These are phyloP conservation scores for Eleutherodactylus coqui DNA, from an alignment of 2,797 vertebrate genomes.

Conservation along the genomic window DNA sequence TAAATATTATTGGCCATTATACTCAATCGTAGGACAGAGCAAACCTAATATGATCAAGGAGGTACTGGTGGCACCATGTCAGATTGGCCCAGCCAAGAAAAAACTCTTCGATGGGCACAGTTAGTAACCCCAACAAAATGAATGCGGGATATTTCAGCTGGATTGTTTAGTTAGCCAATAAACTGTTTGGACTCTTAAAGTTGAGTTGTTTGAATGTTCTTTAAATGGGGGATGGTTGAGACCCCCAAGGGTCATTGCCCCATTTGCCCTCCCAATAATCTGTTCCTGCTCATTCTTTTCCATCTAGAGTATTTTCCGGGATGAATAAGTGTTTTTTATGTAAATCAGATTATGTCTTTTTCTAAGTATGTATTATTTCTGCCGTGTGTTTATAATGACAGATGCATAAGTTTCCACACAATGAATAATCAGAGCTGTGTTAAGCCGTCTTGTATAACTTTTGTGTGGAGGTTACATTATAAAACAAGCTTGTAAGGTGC, in stretches of 20 bases:
- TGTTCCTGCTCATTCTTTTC: background rate
- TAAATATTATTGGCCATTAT: too few relatives aligned
- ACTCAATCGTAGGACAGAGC: too few relatives aligned
- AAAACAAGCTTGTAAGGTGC: background rate
- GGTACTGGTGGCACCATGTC: too few relatives aligned
- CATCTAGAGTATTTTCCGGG: too few relatives aligned
- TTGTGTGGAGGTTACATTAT: slow-evolving; percentile 4
- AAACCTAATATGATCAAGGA: too few relatives aligned
- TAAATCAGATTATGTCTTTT: slow-evolving; percentile 3
- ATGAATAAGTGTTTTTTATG: background rate
- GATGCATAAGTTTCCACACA: background rate
- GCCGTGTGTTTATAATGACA: background rate
- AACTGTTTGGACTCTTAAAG: background rate
- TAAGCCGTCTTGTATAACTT: slow-evolving; percentile 15
- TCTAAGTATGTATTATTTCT: background rate
- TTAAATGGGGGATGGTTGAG: background rate
- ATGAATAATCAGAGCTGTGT: background rate
- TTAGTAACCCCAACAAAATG: too few relatives aligned
- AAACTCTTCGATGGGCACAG: too few relatives aligned
- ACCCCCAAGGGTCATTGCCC: background rate
- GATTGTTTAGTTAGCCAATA: too few relatives aligned
- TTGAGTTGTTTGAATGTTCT: background rate
- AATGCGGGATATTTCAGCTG: too few relatives aligned
- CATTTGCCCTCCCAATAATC: background rate
- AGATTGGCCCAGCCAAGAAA: too few relatives aligned